These are phyloP conservation scores for Nerophis ophidion DNA, from an alignment of 2,113 vertebrate species.

Conservation along the genomic window DNA sequence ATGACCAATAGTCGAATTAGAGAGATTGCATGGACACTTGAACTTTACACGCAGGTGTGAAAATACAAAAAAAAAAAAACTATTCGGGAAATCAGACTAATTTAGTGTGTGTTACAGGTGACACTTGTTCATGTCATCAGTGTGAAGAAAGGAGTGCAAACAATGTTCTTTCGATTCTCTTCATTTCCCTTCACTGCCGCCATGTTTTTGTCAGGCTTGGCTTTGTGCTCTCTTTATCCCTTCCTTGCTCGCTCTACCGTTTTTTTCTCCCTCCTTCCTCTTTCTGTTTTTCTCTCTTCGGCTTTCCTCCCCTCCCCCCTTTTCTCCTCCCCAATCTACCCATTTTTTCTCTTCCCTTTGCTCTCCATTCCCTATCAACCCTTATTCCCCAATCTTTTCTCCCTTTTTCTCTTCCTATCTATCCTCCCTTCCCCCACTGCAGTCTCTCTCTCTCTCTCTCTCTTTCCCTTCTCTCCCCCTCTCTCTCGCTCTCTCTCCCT, in stretches of 20 bases:
- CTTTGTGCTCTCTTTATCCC: constrained; percentile 26
- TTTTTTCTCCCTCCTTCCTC: constrained; percentile 12
- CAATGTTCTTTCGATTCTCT: constrained; percentile 12
- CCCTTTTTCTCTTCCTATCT: constrained; percentile 37
- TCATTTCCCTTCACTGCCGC: constrained; percentile 35
- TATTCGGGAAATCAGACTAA: too few species aligned
- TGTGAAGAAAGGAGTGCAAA: background rate
- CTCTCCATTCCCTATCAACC: constrained; percentile 31
- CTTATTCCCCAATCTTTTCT: constrained; percentile 35
- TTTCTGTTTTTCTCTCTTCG: constrained; percentile 9
- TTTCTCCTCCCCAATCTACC: constrained; percentile 30
- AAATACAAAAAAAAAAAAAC: too few species aligned
- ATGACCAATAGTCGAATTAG: too few species aligned
- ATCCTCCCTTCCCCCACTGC: constrained; percentile 48
- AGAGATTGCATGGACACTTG: too few species aligned
- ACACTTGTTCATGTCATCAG: background rate
- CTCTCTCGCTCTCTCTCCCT: constrained; percentile 50
- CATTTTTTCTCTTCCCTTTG: constrained; percentile 1
- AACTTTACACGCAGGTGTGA: too few species aligned
- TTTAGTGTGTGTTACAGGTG: background rate
- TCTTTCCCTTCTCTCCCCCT: constrained; percentile 31
- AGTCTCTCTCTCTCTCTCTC: constrained; percentile 28
- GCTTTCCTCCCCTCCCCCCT: constrained; percentile 5
- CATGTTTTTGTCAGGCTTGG: constrained; percentile 51
- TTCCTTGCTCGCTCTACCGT: constrained; percentile 37